Conservation (phyloP, 2,113 vertebrate genomes). For the Alosa alosa region DNA sequence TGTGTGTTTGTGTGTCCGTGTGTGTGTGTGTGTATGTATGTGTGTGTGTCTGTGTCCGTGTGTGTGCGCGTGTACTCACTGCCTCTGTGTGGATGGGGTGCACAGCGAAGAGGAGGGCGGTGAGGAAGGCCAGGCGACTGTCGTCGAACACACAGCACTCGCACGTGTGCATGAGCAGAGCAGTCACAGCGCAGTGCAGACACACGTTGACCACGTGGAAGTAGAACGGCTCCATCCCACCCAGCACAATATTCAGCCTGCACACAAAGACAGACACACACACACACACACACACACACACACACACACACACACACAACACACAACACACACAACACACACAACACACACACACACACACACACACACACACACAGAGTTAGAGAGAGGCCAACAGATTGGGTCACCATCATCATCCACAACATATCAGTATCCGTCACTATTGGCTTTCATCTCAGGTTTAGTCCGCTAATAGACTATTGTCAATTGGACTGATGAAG, state of each 20-base stretch:
- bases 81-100: constrained; percentile 96
- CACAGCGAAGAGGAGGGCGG: constrained; percentile 86
- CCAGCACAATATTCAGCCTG: constrained; percentile 88
- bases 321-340: neutral
- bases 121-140: constrained; percentile 77
- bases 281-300: neutral
- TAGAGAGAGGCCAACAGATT: neutral
- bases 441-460: neutral
- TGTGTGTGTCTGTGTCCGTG: neutral
- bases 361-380: neutral
- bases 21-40: neutral
- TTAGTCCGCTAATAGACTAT: neutral
- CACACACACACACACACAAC: neutral
- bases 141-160: constrained; percentile 81
- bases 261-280: neutral
- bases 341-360: no score
- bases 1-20: no score
- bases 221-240: constrained; percentile 86
- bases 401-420: neutral
- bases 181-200: constrained; percentile 84
- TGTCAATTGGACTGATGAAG: neutral
- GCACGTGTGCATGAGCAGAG: constrained; percentile 86
- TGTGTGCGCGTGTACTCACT: constrained; percentile 73
- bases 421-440: neutral
- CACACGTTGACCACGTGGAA: constrained; percentile 88